A percentile compares a stretch with the other conserved stretches of the same genome.
phyloP scores from a whole-genome alignment of 1,140 invertebrate species.

The Lasaia peninsularis region DNA sequence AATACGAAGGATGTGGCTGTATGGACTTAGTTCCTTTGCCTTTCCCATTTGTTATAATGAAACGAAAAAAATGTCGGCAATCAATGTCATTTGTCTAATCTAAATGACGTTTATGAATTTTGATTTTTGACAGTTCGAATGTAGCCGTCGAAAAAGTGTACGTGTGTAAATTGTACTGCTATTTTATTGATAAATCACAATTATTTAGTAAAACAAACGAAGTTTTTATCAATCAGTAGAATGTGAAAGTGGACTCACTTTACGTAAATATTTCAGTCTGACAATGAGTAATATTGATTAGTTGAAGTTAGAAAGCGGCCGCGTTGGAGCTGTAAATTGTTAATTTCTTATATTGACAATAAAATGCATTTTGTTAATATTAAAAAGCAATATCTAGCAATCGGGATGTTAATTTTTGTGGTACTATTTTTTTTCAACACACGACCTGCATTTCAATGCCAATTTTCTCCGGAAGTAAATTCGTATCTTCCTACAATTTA shows the following conservation, averaged over 20 bases:
- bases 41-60: too few relatives aligned
- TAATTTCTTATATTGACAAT: conserved; percentile 33
- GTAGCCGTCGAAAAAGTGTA: too few relatives aligned
- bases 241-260: neutral
- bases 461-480: conserved; percentile 59
- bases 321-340: neutral
- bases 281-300: neutral
- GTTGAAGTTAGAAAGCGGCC: conserved; percentile 10
- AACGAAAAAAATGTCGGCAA: too few relatives aligned
- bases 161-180: too few relatives aligned
- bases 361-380: conserved; percentile 70
- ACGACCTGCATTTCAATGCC: conserved; percentile 64
- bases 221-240: neutral
- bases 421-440: conserved; percentile 67
- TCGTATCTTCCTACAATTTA: conserved; percentile 84
- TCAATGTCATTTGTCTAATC: too few relatives aligned
- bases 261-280: neutral
- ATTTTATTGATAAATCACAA: too few relatives aligned
- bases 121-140: too few relatives aligned
- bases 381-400: conserved; percentile 68
- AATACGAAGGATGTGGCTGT: too few relatives aligned
- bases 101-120: too few relatives aligned
- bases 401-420: conserved; percentile 68
- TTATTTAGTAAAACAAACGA: too few relatives aligned
- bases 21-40: too few relatives aligned